A percentile compares a stretch with the other conserved stretches of the same genome.
These are phyloP conservation scores for Leptothorax acervorum DNA, from an alignment of 2,888 invertebrate species.

Conservation along the genomic window DNA sequence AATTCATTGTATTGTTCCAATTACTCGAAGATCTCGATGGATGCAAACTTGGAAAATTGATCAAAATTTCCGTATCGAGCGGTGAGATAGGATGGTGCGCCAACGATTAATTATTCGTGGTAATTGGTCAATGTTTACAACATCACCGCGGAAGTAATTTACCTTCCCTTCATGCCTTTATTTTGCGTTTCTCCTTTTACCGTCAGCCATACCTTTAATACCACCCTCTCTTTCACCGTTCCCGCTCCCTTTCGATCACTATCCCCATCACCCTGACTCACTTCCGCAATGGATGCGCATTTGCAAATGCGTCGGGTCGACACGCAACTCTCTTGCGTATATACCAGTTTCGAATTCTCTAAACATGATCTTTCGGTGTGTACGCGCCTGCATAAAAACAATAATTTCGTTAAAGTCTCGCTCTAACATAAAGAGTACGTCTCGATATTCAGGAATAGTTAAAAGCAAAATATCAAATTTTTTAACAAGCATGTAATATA, in stretches of 20 bases:
- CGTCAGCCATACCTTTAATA: background rate
- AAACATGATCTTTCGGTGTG: background rate
- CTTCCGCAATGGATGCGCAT: slow-evolving; percentile 52
- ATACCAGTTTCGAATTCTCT: slow-evolving; percentile 19
- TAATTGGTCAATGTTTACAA: slow-evolving; percentile 68
- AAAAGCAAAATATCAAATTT: background rate
- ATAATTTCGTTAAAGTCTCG: background rate
- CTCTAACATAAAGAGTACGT: background rate
- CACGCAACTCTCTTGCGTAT: slow-evolving; percentile 19
- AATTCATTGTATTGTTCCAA: slow-evolving; percentile 6
- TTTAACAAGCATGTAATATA: background rate
- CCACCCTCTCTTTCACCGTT: slow-evolving; percentile 25
- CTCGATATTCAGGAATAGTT: background rate
- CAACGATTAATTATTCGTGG: slow-evolving; percentile 62
- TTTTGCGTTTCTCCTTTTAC: slow-evolving; percentile 23
- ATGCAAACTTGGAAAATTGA: slow-evolving; percentile 29
- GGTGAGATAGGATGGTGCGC: slow-evolving; percentile 10
- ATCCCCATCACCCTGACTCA: slow-evolving; percentile 49
- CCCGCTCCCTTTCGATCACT: slow-evolving; percentile 27
- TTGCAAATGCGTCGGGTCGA: slow-evolving; percentile 34
- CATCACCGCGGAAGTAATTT: slow-evolving; percentile 48
- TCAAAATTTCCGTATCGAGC: slow-evolving; percentile 34
- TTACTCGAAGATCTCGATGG: background rate
- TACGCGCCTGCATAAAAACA: background rate
- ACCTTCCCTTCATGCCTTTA: slow-evolving; percentile 53